Evolutionary conservation across 1,140 invertebrate genomes (phyloP), one percentile per base, ranked within the genome.

Genomic region (Augochlora pura): DNA sequence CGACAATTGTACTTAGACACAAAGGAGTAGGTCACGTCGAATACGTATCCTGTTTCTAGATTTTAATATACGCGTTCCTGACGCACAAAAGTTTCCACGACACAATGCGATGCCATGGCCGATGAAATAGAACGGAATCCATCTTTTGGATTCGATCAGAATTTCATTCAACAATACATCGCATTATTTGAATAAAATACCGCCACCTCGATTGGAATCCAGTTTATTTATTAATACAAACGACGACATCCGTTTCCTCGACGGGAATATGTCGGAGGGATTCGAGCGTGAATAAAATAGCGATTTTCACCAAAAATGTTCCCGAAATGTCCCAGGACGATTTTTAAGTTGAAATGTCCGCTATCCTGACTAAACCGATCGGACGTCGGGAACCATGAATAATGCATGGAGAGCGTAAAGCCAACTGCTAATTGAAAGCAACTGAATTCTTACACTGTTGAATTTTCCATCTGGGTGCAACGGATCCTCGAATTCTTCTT

Each of bases 41-140:
- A 8, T 59, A 78, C 70, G 72, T 63, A 75, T 85, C 59, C 65
- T 66, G 25, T 68, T 46, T 14, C 49, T 42, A 42, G 83, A 85
- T 75, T 85, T 85, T 85, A 78, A 85, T 75, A 85, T 78, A 66
- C 54, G 74, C 70, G 70, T 85, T 71, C 66, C 67, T 57, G 42
- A 46, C 52, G 57, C 66, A 82, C 79, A 85, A 81, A 75, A 64
- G 62, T 38, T 21, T 14, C 3, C 27, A n/a, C 2, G 14, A 54
- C 64, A 85, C 60, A 71, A 85, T 84, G 52, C 71, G 66, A 63
- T 52, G 38, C 23, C 49, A 63, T 27, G 57, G 10, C 21, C 14
- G 39, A n/a, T 49, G 74, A 69, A 85, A 73, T 63, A 54, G 18
- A 78, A 23, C 23, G 54, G 81, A 77, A 77, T 81, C 73, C 38